Conservation (phyloP, 2,888 invertebrate species). For the Synergus gifuensis region DNA sequence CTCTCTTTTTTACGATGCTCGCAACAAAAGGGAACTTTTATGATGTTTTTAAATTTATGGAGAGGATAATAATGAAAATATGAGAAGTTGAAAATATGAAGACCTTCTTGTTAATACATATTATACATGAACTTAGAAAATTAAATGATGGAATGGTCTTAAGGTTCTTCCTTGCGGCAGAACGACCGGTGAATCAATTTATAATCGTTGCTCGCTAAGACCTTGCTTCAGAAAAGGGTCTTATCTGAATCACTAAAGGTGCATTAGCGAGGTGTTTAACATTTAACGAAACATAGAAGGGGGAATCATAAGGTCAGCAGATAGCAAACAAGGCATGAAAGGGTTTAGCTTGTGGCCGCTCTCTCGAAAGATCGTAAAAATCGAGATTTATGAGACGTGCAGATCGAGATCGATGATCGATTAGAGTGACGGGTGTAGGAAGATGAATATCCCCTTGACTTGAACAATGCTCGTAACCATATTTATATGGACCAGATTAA, state of each 20-base stretch:
- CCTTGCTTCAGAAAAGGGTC: constrained; percentile 40
- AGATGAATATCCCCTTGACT: constrained; percentile 51
- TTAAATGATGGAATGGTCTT: not conserved
- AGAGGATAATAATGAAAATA: not conserved
- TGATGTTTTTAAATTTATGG: not conserved
- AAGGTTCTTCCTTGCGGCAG: not conserved
- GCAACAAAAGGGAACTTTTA: not conserved
- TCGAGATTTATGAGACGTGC: constrained; percentile 55
- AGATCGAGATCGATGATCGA: constrained; percentile 58
- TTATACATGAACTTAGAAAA: too few relatives aligned
- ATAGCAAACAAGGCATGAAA: constrained; percentile 43
- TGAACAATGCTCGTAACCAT: constrained; percentile 53
- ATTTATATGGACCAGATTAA: constrained; percentile 46
- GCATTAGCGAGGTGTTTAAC: constrained; percentile 40
- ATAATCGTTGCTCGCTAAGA: constrained; percentile 26
- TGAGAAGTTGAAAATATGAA: not conserved
- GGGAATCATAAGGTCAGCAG: constrained; percentile 48
- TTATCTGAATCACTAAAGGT: constrained; percentile 40
- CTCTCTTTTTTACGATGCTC: not conserved
- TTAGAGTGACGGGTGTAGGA: constrained; percentile 55
- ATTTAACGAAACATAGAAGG: constrained; percentile 36
- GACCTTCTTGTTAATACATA: not conserved
- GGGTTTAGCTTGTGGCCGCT: constrained; percentile 43
- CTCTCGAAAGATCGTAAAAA: constrained; percentile 56
- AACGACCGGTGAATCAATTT: constrained; percentile 8